phyloP scores from a whole-genome alignment of 2,888 invertebrate species.

The Andrena haemorrhoa region DNA sequence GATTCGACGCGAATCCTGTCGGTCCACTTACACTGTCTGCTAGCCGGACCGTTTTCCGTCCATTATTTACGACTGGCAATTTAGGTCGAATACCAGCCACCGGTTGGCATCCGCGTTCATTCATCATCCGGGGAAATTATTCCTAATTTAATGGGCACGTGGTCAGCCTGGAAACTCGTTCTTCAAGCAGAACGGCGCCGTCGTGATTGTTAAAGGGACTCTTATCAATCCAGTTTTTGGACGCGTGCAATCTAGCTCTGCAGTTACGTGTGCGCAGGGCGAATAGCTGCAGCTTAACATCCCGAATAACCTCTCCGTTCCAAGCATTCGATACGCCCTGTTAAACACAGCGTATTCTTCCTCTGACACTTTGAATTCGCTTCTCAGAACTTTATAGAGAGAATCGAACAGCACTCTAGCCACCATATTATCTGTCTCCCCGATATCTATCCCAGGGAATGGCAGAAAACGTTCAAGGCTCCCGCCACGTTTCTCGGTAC shows the following conservation, averaged over 20 bases:
- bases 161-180: constrained; percentile 20
- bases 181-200: not conserved
- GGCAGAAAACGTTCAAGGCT: not conserved
- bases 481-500: not conserved
- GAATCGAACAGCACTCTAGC: not conserved
- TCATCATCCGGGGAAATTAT: constrained; percentile 56
- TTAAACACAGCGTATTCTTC: not conserved
- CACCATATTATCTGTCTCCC: not conserved
- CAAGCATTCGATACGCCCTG: not conserved
- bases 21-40: constrained; percentile 53
- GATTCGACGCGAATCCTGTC: constrained; percentile 57
- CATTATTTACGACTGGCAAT: constrained; percentile 65
- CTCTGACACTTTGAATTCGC: not conserved
- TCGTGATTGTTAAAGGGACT: constrained; percentile 2
- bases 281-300: not conserved
- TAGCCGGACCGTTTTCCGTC: constrained; percentile 44
- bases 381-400: not conserved
- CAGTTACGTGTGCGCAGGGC: not conserved
- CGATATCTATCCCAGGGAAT: not conserved
- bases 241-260: not conserved
- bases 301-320: not conserved
- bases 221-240: not conserved
- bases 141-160: constrained; percentile 56
- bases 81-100: constrained; percentile 61
- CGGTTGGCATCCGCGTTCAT: constrained; percentile 41